A percentile compares a stretch with the other conserved stretches of the same genome.
phyloP scores from a whole-genome alignment of 1,140 invertebrate genomes.

The Aphaenogaster floridana region DNA sequence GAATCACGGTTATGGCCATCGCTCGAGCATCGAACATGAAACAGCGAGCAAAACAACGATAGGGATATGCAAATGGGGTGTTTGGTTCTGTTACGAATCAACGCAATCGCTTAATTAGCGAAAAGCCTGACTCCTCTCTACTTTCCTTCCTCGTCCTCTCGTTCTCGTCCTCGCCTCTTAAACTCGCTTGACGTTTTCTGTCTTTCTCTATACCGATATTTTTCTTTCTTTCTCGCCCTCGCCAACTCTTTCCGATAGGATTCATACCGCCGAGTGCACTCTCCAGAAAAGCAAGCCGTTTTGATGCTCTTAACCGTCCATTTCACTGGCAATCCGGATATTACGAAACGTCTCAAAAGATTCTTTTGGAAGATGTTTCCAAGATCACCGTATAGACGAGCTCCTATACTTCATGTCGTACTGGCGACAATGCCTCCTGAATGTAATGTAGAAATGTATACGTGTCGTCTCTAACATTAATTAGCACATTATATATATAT shows the following conservation, averaged over 20 bases:
- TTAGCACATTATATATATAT: background rate
- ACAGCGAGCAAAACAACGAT: constrained; percentile 60
- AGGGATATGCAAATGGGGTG: constrained; percentile 70
- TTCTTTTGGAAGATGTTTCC: constrained; percentile 31
- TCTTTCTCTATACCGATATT: constrained; percentile 25
- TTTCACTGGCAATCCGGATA: constrained; percentile 74
- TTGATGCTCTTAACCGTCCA: constrained; percentile 72
- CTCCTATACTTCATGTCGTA: constrained; percentile 15
- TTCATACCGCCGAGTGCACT: constrained; percentile 64
- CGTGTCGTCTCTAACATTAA: background rate
- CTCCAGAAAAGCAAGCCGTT: constrained; percentile 67
- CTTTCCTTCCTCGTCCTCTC: constrained; percentile 13
- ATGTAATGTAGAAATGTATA: constrained; percentile 10
- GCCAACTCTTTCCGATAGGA: constrained; percentile 60
- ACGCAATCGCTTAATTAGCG: constrained; percentile 77
- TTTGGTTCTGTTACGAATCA: constrained; percentile 72
- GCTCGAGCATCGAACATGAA: constrained; percentile 61
- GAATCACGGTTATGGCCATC: constrained; percentile 6
- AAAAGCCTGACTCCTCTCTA: constrained; percentile 50
- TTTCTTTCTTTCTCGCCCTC: constrained; percentile 47
- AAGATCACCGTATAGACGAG: constrained; percentile 49
- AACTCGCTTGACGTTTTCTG: constrained; percentile 19
- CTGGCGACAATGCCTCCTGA: background rate
- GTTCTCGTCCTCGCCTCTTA: constrained; percentile 50
- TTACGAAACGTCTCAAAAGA: constrained; percentile 69